Evolutionary conservation across 2,797 vertebrate genomes (phyloP), one percentile per base, ranked within the genome.

Genomic region (Rhodeus uyekii): DNA sequence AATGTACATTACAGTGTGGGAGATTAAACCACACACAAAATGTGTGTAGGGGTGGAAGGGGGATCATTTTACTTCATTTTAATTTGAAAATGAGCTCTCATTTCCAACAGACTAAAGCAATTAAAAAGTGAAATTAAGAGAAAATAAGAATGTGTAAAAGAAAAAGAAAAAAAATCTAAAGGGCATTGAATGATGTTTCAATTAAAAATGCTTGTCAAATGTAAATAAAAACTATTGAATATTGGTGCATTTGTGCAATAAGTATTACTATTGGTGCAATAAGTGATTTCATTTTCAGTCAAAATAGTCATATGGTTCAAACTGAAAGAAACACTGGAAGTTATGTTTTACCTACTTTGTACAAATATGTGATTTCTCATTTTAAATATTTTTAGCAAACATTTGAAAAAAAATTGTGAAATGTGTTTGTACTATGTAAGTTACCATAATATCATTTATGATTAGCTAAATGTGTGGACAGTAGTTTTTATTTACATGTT

Each of bases 21-120:
- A 75, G 60, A 74, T 42, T 74, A 39, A 64, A 74, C 60, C 71
- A 64, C 69, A 65, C 69, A 64, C 29, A 81, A 38, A 48, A 46
- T 60, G 46, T 27, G 5, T 8, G 12, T 2, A 10, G 39, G 39
- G 13, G 22, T 42, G 10, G 36, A 4, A 19, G n/a, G n/a, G 14
- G 53, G 53, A 2, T 22, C 2, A 8, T 50, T 77, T 58, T 29
- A 76, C 32, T 55, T 79, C 0, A 34, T 58, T 69, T 64, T 58
- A 55, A 69, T 58, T 39, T 72, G n/a, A 46, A 80, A 72, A 61
- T 38, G 8, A 61, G n/a, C 55, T 36, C 24, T 53, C 22, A 2
- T 8, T 46, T 32, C 19, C 34, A 39, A 58, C 36, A 42, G 50
- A 60, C 9, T 29, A 68, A 19, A 27, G 14, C 27, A 19, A 71